Base-by-base conservation (phyloP, 2,113 vertebrate genomes). In the Phainopepla nitens region DNA sequence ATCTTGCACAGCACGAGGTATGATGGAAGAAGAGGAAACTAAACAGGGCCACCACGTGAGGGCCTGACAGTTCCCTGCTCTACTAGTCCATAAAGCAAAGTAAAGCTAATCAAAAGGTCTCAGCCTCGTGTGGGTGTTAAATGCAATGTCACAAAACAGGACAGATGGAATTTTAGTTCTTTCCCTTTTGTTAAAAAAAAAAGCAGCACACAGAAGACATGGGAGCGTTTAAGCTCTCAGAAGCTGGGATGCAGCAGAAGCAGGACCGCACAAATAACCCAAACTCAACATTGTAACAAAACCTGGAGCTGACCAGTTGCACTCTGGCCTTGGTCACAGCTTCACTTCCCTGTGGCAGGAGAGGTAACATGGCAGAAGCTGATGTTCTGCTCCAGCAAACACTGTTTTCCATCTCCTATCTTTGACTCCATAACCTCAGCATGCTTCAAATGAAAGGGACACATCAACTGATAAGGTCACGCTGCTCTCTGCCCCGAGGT, bases 351-450 rank as follows among this genome's bases (percentile, higher is more conserved):
- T 17, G 12, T 22, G 51, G 51, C 29, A 58, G 60, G 23, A 60
- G 47, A 15, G 49, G 15, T 31, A 50, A 28, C 0, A 0, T 7
- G 19, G 25, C 9, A 4, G 45, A 58, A 76, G 24, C n/a, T 41
- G 73, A 49, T 23, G 29, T 53, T 89, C 79, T 53, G 21, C 61
- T 92, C 29, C 44, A 79, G 31, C 29, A 89, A 68, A 44, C 4
- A 1, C 39, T 1, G 0, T 29, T 82, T 93, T 17, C 44, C 33
- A 17, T 81, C 51, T 92, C 82, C 51, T 73, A 8, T 35, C 31
- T 70, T 19, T 70, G 68, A 31, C 60, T 83, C 31, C 4, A 20
- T 58, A 83, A 60, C 71, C 64, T 83, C 49, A 62, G 23, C 69
- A 57, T 68, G 49, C 58, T 57, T 79, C 71, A 77, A 68, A 65